Conservation (phyloP, 2,888 invertebrate genomes). For the Melipona bicolor region DNA sequence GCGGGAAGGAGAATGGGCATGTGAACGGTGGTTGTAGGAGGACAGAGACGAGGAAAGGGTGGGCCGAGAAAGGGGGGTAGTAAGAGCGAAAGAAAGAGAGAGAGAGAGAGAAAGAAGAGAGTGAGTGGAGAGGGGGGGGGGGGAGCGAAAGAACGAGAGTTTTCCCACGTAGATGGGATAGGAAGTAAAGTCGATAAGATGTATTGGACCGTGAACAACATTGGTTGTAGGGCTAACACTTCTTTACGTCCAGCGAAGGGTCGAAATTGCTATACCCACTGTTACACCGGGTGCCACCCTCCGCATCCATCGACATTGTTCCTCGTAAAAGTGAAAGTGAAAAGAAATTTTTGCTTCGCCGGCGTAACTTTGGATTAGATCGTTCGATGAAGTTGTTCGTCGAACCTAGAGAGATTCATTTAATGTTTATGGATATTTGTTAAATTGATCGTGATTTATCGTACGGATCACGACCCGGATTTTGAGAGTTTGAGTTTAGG, state of each 20-base stretch:
- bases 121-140: slow-evolving; percentile 9
- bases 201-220: slow-evolving; percentile 76
- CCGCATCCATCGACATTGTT: slow-evolving; percentile 32
- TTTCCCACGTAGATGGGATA: slow-evolving; percentile 75
- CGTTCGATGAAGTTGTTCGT: not conserved
- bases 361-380: not conserved
- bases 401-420: not conserved
- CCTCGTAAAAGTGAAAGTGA: slow-evolving; percentile 50
- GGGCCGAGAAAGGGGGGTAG: not conserved
- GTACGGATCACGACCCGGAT: not conserved
- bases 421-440: not conserved
- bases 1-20: slow-evolving; percentile 54
- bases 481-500: not conserved
- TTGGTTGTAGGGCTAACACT: slow-evolving; percentile 72
- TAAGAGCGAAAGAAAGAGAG: not conserved
- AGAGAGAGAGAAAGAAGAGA: not conserved
- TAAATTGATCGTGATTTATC: too few relatives aligned
- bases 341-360: slow-evolving; percentile 43
- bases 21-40: slow-evolving; percentile 41
- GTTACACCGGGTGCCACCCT: slow-evolving; percentile 42
- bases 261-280: slow-evolving; percentile 67
- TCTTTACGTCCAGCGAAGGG: slow-evolving; percentile 67
- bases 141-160: slow-evolving; percentile 65
- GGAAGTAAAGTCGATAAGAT: slow-evolving; percentile 76
- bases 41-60: slow-evolving; percentile 19